These are phyloP conservation scores for Uria aalge DNA, from an alignment of 2,113 vertebrate species.

Conservation along the genomic window DNA sequence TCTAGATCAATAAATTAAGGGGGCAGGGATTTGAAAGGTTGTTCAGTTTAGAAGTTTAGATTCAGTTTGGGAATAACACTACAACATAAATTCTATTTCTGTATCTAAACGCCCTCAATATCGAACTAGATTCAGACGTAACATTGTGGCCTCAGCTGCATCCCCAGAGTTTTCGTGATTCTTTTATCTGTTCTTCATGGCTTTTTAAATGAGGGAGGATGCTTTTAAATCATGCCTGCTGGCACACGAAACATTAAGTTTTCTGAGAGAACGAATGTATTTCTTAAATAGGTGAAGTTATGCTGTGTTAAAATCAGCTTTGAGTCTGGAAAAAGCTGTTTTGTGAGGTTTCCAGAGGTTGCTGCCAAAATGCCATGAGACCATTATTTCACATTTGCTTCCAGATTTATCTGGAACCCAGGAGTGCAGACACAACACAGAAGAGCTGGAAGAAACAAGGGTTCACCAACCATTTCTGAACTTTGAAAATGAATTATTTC, in stretches of 20 bases:
- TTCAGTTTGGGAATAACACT: neutral
- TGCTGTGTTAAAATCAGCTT: slow-evolving; percentile 8
- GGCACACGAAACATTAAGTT: neutral
- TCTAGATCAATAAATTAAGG: neutral
- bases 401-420: slow-evolving; percentile 55
- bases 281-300: slow-evolving; percentile 6
- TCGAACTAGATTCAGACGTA: neutral
- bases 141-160: neutral
- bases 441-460: slow-evolving; percentile 42
- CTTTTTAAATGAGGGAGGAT: neutral
- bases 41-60: neutral
- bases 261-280: neutral
- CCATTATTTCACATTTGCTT: slow-evolving; percentile 53
- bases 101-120: neutral
- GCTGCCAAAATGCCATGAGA: slow-evolving; percentile 44
- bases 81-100: neutral
- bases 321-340: slow-evolving; percentile 36
- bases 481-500: slow-evolving; percentile 27
- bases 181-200: neutral
- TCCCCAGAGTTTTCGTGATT: neutral
- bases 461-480: slow-evolving; percentile 42
- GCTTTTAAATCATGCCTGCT: neutral
- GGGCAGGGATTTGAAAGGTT: neutral
- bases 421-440: slow-evolving; percentile 34
- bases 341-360: slow-evolving; percentile 39